Base-by-base conservation (phyloP, 2,797 vertebrate genomes). In the Psittacula derbiana region DNA sequence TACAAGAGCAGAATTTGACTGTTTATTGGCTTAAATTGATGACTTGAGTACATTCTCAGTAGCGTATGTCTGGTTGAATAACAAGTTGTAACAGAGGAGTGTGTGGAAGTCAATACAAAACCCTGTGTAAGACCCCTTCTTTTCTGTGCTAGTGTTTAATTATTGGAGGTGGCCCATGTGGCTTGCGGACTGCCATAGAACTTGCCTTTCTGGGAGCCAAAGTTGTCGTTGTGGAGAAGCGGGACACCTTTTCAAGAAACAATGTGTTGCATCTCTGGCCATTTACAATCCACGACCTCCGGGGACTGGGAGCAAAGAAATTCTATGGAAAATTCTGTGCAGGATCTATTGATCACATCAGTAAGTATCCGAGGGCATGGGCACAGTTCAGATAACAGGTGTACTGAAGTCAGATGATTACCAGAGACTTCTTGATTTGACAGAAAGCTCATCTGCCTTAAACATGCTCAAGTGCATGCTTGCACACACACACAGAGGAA, bases 251-350 rank as follows among this genome's bases (percentile, higher is more conserved):
- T 97, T 99, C 99, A 19, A 98, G 99, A 82, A 99, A 99, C 98
- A 99, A 99, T 1, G 99, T 99, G 58, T 98, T 99, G 43, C 99
- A 99, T 88, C 98, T 99, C 43, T 99, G 99, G 99, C 99, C 99
- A 2, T 99, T 98, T 93, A 99, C 99, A 88, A 99, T 99, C 92
- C 99, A 99, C 0, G 99, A 99, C 95, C 98, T 99, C 41, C 98
- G 99, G 28, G 98, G 98, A 60, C 98, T 99, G 14, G 99, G 99
- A 79, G 99, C 99, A 81, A 99, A 99, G 98, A 99, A 99, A 94
- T 99, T 99, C 96, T 99, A 99, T 2, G 99, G 99, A 21, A 99
- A 99, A 96, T 99, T 99, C 98, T 99, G 99, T 38, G 99, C 99
- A 0, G 99, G 99, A 50, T 98, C 99, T 87, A 99, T 99, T 28